Conservation (phyloP, 2,113 vertebrate species). For the Vombatus ursinus region DNA sequence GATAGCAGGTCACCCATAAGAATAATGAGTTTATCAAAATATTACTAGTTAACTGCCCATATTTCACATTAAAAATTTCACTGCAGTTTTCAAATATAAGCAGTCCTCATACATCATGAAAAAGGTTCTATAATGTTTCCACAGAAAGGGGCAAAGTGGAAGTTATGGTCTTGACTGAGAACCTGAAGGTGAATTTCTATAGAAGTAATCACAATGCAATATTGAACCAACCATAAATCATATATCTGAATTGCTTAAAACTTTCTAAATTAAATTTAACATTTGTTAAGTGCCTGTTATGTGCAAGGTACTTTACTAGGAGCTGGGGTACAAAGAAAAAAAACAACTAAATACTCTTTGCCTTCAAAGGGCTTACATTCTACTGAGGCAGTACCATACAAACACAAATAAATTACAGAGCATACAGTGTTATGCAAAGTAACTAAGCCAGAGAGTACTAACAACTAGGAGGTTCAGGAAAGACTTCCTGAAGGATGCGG, state of each 20-base stretch:
- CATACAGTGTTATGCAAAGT: too few species aligned
- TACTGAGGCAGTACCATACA: neutral
- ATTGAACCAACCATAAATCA: neutral
- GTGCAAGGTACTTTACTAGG: neutral
- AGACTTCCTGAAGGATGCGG: neutral
- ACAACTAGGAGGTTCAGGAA: too few species aligned
- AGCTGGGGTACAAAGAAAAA: neutral
- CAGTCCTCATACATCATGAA: neutral
- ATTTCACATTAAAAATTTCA: neutral
- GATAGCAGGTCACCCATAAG: conserved; percentile 4
- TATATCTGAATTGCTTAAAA: neutral
- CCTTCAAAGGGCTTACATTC: neutral
- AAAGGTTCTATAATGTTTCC: neutral
- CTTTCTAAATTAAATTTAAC: neutral
- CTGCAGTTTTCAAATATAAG: neutral
- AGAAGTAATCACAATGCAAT: neutral
- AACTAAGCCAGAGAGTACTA: too few species aligned
- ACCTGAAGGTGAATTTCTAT: neutral
- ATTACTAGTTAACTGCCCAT: neutral
- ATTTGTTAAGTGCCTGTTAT: neutral
- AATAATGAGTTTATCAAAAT: conserved; percentile 41
- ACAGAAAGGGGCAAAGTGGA: neutral
- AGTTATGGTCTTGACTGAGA: neutral
- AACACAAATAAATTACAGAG: neutral
- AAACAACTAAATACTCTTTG: neutral